Base-by-base conservation (phyloP, 2,888 invertebrate genomes). In the Chrysomela aeneicollis region DNA sequence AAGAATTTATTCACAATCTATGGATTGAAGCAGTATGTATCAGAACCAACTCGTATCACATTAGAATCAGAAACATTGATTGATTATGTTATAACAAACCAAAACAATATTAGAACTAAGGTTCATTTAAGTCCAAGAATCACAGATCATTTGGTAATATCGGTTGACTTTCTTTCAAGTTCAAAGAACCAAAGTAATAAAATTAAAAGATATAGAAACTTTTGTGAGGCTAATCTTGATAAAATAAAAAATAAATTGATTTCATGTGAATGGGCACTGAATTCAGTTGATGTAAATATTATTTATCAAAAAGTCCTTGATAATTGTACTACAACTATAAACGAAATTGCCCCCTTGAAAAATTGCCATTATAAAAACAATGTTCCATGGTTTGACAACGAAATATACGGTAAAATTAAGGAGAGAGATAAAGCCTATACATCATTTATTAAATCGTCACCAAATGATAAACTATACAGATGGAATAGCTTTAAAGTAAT, bases 131-230 rank as follows among this genome's bases (percentile, higher is more conserved):
- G 9, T 19, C 50, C 19, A 17, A 50, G 10, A 50, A 50, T 50
- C 21, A 50, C 50, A 50, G 50, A 50, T 21, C 50, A 50, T 50
- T 19, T 21, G 50, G 22, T 50, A 50, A 50, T n/a, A n/a, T 50
- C 50, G n/a, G 50, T 50, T 12, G 12, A 21, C 21, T 21, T 21
- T 50, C 12, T 19, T 19, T 50, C 50, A 22, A 51, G n/a, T 51
- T 10, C 22, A 51, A 4, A 22, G 22, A 51, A 22, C 51, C 22
- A 51, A 51, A 51, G 22, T 51, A 21, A 51, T 22, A 51, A 10
- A 4, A 51, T 1, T 1, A 22, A 49, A 22, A 51, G 22, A 22
- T 51, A 51, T 51, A 51, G 22, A 22, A 51, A 51, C 15, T 51
- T 51, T 51, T 51, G 9, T 22, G 22, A 51, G 22, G n/a, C 12